These are phyloP conservation scores for Simalia tracyae DNA, from an alignment of 2,797 vertebrate genomes.

Conservation along the genomic window DNA sequence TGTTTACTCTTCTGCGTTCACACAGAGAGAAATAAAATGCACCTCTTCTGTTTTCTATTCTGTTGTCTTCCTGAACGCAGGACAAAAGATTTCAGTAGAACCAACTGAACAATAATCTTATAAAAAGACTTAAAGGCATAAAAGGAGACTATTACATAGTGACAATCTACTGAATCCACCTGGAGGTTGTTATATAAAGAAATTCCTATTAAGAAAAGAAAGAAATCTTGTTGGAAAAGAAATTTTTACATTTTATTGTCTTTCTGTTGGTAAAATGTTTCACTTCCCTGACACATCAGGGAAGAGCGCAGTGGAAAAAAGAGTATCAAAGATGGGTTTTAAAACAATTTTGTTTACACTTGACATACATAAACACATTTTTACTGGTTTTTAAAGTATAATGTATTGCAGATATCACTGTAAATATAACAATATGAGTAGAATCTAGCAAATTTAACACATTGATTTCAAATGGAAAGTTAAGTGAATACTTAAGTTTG, in stretches of 20 bases:
- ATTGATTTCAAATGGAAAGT: not conserved
- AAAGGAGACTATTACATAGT: conserved; percentile 43
- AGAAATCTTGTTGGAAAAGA: conserved; percentile 14
- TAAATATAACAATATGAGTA: not conserved
- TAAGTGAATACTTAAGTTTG: not conserved
- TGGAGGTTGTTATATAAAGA: conserved; percentile 26
- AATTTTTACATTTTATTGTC: conserved; percentile 31
- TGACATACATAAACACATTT: not conserved
- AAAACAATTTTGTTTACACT: not conserved
- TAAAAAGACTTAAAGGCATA: conserved; percentile 33
- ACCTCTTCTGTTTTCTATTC: conserved; percentile 40
- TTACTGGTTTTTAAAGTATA: not conserved
- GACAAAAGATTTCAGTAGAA: conserved; percentile 51
- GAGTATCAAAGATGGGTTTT: not conserved
- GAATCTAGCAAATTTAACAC: not conserved
- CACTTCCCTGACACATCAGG: not conserved
- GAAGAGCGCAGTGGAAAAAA: not conserved
- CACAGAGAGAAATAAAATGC: conserved; percentile 43
- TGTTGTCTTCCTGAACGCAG: conserved; percentile 35
- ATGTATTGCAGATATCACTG: not conserved
- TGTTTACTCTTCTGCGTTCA: conserved; percentile 43
- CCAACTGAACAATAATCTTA: conserved; percentile 50
- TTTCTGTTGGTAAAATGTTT: conserved; percentile 32
- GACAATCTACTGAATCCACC: not conserved
- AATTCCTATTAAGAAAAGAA: conserved; percentile 4